phyloP scores from a whole-genome alignment of 2,797 vertebrate species.

The Synaphobranchus kaupii region DNA sequence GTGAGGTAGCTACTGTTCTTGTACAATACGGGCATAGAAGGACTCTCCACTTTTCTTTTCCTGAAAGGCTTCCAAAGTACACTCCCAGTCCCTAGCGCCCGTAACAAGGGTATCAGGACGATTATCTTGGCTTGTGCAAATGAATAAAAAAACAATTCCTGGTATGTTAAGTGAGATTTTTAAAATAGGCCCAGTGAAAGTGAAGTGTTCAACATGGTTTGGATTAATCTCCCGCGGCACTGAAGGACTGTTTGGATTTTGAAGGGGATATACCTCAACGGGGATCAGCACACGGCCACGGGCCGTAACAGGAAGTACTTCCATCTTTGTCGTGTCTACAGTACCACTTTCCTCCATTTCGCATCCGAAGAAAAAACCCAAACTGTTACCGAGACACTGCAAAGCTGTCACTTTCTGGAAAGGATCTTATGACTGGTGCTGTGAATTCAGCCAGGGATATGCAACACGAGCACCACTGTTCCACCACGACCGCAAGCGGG shows the following conservation, averaged over 20 bases:
- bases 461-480: conserved; percentile 50
- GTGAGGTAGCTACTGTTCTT: conserved; percentile 69
- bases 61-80: conserved; percentile 72
- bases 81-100: conserved; percentile 53
- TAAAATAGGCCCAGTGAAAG: conserved; percentile 51
- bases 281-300: conserved; percentile 15
- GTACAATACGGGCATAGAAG: conserved; percentile 61
- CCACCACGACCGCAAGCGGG: conserved; percentile 28
- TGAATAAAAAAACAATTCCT: conserved; percentile 60
- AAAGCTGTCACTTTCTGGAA: conserved; percentile 53
- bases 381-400: conserved; percentile 53
- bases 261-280: conserved; percentile 27
- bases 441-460: conserved; percentile 32
- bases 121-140: conserved; percentile 62
- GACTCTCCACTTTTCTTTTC: conserved; percentile 72
- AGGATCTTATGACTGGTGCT: conserved; percentile 53
- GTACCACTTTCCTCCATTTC: conserved; percentile 18
- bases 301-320: conserved; percentile 53
- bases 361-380: background rate
- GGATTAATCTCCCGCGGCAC: conserved; percentile 57
- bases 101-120: conserved; percentile 61
- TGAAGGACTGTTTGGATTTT: conserved; percentile 58
- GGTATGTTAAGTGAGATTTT: conserved; percentile 58
- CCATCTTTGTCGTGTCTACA: conserved; percentile 49
- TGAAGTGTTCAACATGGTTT: conserved; percentile 55